phyloP scores from a whole-genome alignment of 2,888 invertebrate species.

The Cancer borealis region DNA sequence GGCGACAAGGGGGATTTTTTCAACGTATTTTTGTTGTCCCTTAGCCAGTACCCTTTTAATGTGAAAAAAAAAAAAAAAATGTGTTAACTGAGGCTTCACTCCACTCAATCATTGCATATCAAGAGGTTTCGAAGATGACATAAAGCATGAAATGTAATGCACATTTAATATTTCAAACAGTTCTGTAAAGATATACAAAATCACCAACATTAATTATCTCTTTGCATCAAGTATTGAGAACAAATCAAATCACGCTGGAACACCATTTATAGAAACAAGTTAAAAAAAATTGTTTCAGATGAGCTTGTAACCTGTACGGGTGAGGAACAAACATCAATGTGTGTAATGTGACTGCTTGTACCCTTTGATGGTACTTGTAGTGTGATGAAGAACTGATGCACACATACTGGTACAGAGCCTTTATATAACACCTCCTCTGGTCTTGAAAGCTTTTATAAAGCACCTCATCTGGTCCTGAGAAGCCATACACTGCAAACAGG shows the following conservation, averaged over 20 bases:
- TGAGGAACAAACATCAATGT: background rate
- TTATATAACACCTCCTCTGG: background rate
- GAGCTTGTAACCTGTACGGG: background rate
- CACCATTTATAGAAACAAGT: background rate
- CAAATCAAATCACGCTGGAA: background rate
- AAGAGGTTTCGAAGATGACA: background rate
- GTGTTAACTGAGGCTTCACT: no score
- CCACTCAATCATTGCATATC: background rate
- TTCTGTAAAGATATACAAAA: background rate
- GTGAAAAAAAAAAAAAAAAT: no score
- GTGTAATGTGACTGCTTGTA: background rate
- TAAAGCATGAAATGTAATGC: background rate
- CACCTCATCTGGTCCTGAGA: background rate
- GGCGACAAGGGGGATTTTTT: no score
- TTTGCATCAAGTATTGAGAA: background rate
- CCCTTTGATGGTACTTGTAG: background rate
- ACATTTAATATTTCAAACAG: background rate
- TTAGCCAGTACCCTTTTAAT: no score
- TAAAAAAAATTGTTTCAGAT: background rate
- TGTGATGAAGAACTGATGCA: background rate
- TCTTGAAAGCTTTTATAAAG: background rate
- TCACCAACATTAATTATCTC: background rate
- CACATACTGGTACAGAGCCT: background rate
- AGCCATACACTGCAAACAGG: background rate
- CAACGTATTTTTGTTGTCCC: no score